Base-by-base conservation (phyloP, 2,888 invertebrate species). In the Petrolisthes manimaculis region DNA sequence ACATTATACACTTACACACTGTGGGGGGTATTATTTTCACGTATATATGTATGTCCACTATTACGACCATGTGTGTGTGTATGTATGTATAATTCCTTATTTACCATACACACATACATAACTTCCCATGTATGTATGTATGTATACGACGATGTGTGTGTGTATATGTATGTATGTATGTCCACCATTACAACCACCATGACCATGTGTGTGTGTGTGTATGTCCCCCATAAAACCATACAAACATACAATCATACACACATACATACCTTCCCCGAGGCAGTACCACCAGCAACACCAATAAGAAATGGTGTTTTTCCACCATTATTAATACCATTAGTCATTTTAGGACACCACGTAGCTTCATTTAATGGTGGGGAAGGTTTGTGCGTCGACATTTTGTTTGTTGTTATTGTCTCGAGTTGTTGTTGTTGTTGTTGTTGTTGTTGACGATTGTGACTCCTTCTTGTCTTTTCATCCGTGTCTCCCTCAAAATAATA, bases 251-350 rank as follows among this genome's bases (percentile, higher is more conserved):
- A n/a, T n/a, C n/a, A n/a, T n/a, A n/a, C n/a, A n/a, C n/a, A n/a
- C n/a, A n/a, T n/a, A n/a, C n/a, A n/a, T n/a, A 98, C 98, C 95
- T 99, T 99, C 92, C 99, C 99, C 92, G 98, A 98, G 0, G 99
- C 99, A 18, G 99, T 99, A 53, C 99, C 99, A 54, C 99, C 99
- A n/a, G 98, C 97, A 55, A 99, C 99, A 5, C 99, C 98, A 91
- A 97, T 97, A 0, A 97, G 93, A 93, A 97, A 96, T 0, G 97
- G 97, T 12, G 91, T 88, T 80, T 91, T 91, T 12, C 88, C 83
- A 9, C 88, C 91, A 69, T 91, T 91, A n/a, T 74, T 71, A 54
- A 89, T 53, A 12, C 89, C 90, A 83, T 86, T 89, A 12, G 78
- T 56, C 5, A 55, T 51, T 69, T 74, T 86, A 37, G 2, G 0